phyloP scores from a whole-genome alignment of 2,888 invertebrate genomes.

The Limnephilus lunatus region DNA sequence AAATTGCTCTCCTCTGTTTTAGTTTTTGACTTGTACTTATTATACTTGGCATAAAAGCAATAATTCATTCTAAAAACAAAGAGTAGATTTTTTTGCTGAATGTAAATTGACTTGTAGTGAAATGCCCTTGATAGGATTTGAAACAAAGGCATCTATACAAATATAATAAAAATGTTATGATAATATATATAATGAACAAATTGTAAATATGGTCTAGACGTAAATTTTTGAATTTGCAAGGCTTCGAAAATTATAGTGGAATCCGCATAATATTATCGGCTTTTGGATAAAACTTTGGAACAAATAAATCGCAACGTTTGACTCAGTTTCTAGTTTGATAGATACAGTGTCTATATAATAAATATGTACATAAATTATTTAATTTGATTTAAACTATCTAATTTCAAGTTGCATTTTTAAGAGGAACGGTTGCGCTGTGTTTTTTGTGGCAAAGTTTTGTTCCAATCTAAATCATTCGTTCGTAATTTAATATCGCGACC shows the following conservation, averaged over 20 bases:
- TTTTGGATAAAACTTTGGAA: background rate
- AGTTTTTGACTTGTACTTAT: too few relatives aligned
- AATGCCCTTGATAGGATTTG: background rate
- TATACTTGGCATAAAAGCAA: too few relatives aligned
- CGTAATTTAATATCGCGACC: too few relatives aligned
- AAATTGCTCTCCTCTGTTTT: too few relatives aligned
- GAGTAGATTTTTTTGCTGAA: background rate
- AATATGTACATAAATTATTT: too few relatives aligned
- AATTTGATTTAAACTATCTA: too few relatives aligned
- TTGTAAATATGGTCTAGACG: background rate
- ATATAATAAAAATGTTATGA: background rate
- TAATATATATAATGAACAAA: background rate
- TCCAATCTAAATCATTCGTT: too few relatives aligned
- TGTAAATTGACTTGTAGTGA: background rate
- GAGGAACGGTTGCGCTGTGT: too few relatives aligned
- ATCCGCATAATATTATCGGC: background rate
- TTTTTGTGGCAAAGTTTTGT: too few relatives aligned
- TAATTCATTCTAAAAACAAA: background rate
- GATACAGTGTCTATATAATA: too few relatives aligned
- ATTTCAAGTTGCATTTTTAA: too few relatives aligned
- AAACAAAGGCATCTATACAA: background rate
- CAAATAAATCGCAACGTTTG: background rate
- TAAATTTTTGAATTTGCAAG: background rate
- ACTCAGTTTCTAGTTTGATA: background rate
- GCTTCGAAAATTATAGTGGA: too few relatives aligned